Percentiles rank a stretch among this genome's conserved stretches.
Evolutionary conservation across 1,140 invertebrate species (phyloP).

Genomic region (Aethina tumida): DNA sequence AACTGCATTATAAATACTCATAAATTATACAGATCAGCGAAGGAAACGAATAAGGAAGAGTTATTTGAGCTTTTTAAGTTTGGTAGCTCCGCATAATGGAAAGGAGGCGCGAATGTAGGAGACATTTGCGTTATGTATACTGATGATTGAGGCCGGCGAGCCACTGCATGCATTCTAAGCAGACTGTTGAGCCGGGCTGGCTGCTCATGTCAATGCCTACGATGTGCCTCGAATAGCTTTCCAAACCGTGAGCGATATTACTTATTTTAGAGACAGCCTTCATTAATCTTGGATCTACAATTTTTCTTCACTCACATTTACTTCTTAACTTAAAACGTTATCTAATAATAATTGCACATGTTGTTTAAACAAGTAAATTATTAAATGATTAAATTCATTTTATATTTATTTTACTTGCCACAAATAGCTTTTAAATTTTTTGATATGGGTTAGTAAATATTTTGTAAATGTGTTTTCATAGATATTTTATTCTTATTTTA

Average conservation of each 20-base stretch:
- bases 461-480: no score
- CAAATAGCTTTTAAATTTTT: no score
- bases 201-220: no score
- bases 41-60: slow-evolving; percentile 17
- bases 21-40: slow-evolving; percentile 21
- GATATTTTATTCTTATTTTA: no score
- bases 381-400: no score
- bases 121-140: slow-evolving; percentile 33
- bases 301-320: no score
- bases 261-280: slow-evolving; percentile 12
- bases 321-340: no score
- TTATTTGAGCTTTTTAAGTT: slow-evolving; percentile 24
- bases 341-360: no score
- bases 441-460: no score
- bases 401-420: no score
- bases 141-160: slow-evolving; percentile 29
- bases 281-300: slow-evolving; percentile 14
- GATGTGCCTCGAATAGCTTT: slow-evolving; percentile 18
- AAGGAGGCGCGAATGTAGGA: slow-evolving; percentile 27
- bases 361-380: no score
- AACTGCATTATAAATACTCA: slow-evolving; percentile 14
- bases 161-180: slow-evolving; percentile 27
- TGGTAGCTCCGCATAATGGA: slow-evolving; percentile 22
- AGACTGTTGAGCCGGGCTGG: no score
- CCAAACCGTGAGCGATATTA: slow-evolving; percentile 15